Evolutionary conservation across 2,888 invertebrate genomes (phyloP).

Genomic region (Cheilosia urbana): DNA sequence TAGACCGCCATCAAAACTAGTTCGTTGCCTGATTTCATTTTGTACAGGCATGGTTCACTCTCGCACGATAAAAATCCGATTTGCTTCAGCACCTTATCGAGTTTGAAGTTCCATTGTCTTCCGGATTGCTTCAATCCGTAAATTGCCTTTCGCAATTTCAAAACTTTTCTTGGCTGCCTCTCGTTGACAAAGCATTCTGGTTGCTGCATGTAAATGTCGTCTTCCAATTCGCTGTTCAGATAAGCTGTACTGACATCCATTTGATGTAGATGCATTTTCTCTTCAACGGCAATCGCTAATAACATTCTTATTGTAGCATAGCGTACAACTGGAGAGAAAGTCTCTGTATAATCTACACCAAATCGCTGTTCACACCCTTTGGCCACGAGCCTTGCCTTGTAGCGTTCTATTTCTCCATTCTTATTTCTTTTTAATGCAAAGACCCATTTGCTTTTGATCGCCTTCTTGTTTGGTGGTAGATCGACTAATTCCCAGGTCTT

Average conservation of each 20-base stretch:
- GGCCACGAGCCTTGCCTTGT: constrained; percentile 69
- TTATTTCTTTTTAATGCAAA: constrained; percentile 55
- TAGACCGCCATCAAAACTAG: constrained; percentile 49
- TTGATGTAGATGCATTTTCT: no score
- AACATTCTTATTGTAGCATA: constrained; percentile 31
- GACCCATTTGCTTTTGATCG: constrained; percentile 64
- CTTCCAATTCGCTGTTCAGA: no score
- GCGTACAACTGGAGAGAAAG: constrained; percentile 34
- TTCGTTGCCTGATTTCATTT: constrained; percentile 28
- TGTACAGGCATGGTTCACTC: constrained; percentile 73
- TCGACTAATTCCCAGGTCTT: not conserved
- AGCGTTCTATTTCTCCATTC: constrained; percentile 60
- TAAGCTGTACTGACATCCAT: no score
- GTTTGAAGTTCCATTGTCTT: constrained; percentile 65
- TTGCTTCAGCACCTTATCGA: constrained; percentile 30
- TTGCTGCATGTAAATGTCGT: no score
- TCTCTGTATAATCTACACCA: constrained; percentile 30
- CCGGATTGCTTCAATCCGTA: no score
- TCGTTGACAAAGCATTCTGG: no score
- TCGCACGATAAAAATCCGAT: constrained; percentile 61
- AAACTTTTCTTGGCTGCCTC: no score
- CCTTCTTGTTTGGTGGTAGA: constrained; percentile 42
- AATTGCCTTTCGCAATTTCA: no score
- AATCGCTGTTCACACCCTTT: constrained; percentile 48
- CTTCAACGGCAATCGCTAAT: no score